Conservation (phyloP, 2,888 invertebrate species). For the Fragum fragum region DNA sequence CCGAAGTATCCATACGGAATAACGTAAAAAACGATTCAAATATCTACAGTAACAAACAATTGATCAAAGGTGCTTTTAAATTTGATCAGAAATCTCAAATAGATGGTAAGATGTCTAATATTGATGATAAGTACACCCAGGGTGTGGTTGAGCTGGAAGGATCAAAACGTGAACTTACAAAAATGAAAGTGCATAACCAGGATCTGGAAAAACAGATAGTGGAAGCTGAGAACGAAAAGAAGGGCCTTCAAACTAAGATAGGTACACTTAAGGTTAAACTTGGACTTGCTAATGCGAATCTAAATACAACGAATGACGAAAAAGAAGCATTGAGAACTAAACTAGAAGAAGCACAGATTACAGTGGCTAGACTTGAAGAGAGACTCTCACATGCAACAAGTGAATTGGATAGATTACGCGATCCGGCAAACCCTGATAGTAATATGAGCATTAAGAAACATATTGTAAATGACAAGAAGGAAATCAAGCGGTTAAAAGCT, state of each 20-base stretch:
- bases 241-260: conserved; percentile 47
- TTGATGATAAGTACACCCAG: conserved; percentile 45
- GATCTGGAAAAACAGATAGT: conserved; percentile 50
- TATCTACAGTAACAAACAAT: background rate
- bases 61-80: background rate
- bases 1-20: background rate
- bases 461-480: conserved; percentile 60
- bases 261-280: conserved; percentile 58
- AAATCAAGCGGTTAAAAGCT: conserved; percentile 54
- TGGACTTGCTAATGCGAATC: conserved; percentile 54
- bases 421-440: conserved; percentile 65
- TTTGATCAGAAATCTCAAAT: background rate
- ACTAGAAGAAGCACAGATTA: conserved; percentile 54
- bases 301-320: conserved; percentile 59
- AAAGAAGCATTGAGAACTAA: conserved; percentile 51
- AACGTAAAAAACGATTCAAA: background rate
- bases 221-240: conserved; percentile 50
- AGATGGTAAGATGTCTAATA: conserved; percentile 18
- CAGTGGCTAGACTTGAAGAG: conserved; percentile 60
- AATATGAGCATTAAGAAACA: conserved; percentile 61
- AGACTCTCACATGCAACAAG: conserved; percentile 42
- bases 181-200: conserved; percentile 45
- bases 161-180: conserved; percentile 46
- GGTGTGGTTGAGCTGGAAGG: conserved; percentile 41
- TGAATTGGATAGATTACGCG: conserved; percentile 60